Evolutionary conservation across 2,797 vertebrate species (phyloP).

Genomic region (Epinephelus malabaricus): DNA sequence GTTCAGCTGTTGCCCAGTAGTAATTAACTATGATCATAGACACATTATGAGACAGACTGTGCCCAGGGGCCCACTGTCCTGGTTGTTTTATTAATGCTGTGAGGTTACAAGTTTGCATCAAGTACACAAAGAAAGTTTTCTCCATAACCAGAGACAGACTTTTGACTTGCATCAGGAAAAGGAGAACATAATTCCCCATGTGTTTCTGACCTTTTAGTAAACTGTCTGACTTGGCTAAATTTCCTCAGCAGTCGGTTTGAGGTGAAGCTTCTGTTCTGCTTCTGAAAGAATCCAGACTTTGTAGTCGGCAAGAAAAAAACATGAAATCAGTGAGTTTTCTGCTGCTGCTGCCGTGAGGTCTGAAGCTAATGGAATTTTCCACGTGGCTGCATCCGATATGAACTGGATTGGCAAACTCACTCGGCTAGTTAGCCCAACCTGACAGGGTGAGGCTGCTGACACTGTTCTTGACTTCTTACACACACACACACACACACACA

Average conservation of each 20-base stretch:
- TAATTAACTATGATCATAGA: background rate
- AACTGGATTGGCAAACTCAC: constrained; percentile 54
- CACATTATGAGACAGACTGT: background rate
- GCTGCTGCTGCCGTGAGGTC: background rate
- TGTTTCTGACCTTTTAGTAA: background rate
- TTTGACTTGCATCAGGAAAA: too few species aligned
- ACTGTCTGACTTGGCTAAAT: background rate
- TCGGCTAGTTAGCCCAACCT: background rate
- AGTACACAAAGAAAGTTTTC: background rate
- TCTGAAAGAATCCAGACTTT: constrained; percentile 4
- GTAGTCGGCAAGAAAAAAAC: background rate
- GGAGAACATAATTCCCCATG: background rate
- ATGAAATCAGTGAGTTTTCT: background rate
- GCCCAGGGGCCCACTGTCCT: too few species aligned
- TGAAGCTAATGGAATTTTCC: constrained; percentile 56
- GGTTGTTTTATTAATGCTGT: background rate
- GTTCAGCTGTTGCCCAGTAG: background rate
- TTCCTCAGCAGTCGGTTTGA: background rate
- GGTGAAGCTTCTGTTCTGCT: background rate
- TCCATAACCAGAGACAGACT: background rate
- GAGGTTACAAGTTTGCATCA: background rate
- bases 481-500: background rate
- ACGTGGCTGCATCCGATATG: constrained; percentile 16
- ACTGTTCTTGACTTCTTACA: background rate
- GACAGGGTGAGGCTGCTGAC: background rate